These are phyloP conservation scores for Sacculina carcini DNA, from an alignment of 2,888 invertebrate species.

Conservation along the genomic window DNA sequence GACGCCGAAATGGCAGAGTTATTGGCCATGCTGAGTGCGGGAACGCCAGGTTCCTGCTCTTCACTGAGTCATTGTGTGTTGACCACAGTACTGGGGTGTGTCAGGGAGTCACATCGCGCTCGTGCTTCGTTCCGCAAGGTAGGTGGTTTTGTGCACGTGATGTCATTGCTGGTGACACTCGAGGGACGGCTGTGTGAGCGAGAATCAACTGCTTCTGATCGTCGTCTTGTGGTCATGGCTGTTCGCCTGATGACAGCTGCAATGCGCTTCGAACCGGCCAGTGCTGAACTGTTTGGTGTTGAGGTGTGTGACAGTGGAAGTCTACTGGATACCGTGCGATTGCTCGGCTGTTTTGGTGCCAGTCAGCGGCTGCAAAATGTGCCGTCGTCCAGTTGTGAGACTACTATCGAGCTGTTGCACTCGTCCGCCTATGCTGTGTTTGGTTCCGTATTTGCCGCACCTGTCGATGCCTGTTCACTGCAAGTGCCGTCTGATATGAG, in stretches of 20 bases:
- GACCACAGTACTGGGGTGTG: conserved; percentile 49
- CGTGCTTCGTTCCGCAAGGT: conserved; percentile 90
- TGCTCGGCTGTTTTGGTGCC: conserved; percentile 65
- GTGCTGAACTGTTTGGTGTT: conserved; percentile 89
- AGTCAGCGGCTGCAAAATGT: conserved; percentile 18
- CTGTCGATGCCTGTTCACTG: conserved; percentile 42
- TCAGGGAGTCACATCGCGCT: conserved; percentile 85
- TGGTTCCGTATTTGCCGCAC: conserved; percentile 8
- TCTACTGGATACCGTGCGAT: conserved; percentile 66
- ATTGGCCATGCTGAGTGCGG: conserved; percentile 70
- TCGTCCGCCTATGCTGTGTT: background rate
- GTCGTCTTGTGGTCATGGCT: conserved; percentile 50
- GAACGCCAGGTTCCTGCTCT: background rate
- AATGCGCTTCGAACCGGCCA: conserved; percentile 97
- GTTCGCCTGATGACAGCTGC: conserved; percentile 87
- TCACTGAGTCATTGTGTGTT: conserved; percentile 11
- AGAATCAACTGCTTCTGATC: conserved; percentile 25
- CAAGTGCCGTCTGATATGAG: conserved; percentile 48
- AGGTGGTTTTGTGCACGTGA: conserved; percentile 91
- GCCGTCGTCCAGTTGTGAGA: no score
- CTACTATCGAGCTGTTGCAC: background rate
- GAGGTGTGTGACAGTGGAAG: conserved; percentile 59
- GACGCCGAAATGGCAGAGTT: conserved; percentile 89
- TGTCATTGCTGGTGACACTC: conserved; percentile 73
- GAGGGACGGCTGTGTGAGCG: conserved; percentile 45